Percentiles rank a stretch among this genome's conserved stretches.
Evolutionary conservation across 2,113 vertebrate genomes (phyloP).

Genomic region (Colossoma macropomum): DNA sequence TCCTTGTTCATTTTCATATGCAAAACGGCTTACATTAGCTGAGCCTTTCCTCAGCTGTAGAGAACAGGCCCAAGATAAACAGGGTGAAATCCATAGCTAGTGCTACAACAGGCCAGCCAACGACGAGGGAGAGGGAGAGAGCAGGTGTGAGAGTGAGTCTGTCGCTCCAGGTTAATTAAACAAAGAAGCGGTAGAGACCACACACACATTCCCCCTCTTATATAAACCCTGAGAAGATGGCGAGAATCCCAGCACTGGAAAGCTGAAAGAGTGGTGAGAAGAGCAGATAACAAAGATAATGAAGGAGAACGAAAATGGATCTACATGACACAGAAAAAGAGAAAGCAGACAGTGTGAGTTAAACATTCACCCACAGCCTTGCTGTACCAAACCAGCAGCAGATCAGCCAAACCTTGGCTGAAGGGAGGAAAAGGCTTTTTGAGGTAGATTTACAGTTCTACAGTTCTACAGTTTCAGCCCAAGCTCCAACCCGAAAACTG

Average conservation of each 20-base stretch:
- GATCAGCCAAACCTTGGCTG: not conserved
- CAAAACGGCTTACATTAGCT: slow-evolving; percentile 13
- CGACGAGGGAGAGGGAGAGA: slow-evolving; percentile 9
- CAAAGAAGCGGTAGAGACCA: slow-evolving; percentile 43
- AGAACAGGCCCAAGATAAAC: slow-evolving; percentile 35
- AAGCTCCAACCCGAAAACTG: not conserved
- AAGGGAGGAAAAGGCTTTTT: not conserved
- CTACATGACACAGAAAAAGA: not conserved
- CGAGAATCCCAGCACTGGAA: slow-evolving; percentile 1
- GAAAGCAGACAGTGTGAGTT: not conserved
- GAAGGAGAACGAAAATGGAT: not conserved
- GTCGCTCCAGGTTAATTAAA: slow-evolving; percentile 39
- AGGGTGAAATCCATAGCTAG: not conserved
- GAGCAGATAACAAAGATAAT: slow-evolving; percentile 2
- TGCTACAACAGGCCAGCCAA: not conserved
- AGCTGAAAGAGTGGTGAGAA: not conserved
- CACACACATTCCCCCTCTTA: slow-evolving; percentile 37
- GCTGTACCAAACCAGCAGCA: not conserved
- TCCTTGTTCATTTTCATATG: not conserved
- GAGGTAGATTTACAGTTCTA: not conserved
- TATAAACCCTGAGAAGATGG: slow-evolving; percentile 16
- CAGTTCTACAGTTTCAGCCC: not conserved
- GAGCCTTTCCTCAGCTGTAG: not conserved
- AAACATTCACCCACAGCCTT: not conserved
- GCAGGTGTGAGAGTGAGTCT: slow-evolving; percentile 8